Evolutionary conservation across 2,797 vertebrate genomes (phyloP).

Genomic region (Gallinago solitaria): DNA sequence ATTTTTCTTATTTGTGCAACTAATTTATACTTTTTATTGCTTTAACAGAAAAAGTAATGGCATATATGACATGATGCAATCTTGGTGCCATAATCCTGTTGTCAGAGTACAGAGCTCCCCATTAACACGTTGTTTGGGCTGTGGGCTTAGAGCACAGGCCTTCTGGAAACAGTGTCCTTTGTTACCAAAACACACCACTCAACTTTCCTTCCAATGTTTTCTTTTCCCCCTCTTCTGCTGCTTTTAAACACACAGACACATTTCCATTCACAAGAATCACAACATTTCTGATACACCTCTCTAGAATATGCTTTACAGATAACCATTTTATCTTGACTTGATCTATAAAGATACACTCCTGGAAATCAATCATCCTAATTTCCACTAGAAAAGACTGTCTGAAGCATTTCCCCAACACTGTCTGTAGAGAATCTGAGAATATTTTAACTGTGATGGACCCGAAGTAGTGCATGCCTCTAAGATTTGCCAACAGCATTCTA

Average conservation of each 20-base stretch:
- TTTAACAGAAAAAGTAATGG: not conserved
- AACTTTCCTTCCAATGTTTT: not conserved
- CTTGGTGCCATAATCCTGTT: not conserved
- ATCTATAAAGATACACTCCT: not conserved
- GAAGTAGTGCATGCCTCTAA: not conserved
- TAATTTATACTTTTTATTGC: not conserved
- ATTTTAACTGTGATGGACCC: not conserved
- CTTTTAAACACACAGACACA: not conserved
- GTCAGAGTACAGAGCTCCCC: not conserved
- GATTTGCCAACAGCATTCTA: not conserved
- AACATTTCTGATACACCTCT: not conserved
- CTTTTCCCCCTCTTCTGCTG: not conserved
- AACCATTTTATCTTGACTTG: not conserved
- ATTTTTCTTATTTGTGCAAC: not conserved
- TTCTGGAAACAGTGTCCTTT: not conserved
- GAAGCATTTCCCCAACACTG: not conserved
- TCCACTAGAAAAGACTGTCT: not conserved
- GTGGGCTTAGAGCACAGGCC: not conserved
- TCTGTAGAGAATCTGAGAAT: not conserved
- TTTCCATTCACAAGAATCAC: not conserved
- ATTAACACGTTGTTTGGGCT: not conserved
- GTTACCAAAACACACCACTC: not conserved
- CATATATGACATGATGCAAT: rapidly evolving
- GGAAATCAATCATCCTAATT: not conserved
- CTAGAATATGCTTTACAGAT: not conserved